Conservation (phyloP, 2,113 vertebrate genomes). For the human region DNA sequence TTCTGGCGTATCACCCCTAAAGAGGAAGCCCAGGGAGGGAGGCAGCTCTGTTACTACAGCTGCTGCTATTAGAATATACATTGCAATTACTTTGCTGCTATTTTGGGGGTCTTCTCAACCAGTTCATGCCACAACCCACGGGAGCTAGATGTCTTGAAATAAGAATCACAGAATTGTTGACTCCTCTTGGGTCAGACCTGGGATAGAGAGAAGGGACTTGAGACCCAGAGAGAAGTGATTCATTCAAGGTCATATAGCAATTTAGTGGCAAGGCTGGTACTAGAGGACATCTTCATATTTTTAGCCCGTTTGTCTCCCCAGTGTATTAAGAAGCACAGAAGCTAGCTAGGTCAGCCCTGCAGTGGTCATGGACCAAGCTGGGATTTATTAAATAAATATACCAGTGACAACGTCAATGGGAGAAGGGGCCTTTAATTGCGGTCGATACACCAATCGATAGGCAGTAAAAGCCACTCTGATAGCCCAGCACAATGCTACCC, state of each 20-base stretch:
- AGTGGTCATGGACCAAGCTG: neutral
- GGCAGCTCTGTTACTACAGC: slow-evolving; percentile 73
- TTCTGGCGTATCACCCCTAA: slow-evolving; percentile 85
- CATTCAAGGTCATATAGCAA: neutral
- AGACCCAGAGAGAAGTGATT: neutral
- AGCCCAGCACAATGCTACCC: neutral
- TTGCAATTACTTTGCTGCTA: slow-evolving; percentile 77
- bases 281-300: neutral
- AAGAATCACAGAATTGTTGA: neutral
- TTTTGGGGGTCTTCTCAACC: slow-evolving; percentile 67
- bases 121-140: neutral
- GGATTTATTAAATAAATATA: slow-evolving; percentile 66
- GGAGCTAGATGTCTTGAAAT: slow-evolving; percentile 43
- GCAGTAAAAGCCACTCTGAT: slow-evolving; percentile 53
- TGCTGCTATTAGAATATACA: slow-evolving; percentile 83
- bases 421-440: neutral
- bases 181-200: neutral
- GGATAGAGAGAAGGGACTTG: neutral
- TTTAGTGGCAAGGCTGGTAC: neutral
- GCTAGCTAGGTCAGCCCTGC: neutral
- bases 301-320: neutral
- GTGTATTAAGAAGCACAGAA: neutral
- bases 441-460: neutral
- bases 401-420: slow-evolving; percentile 25
- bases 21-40: slow-evolving; percentile 78